A percentile compares a stretch with the other conserved stretches of the same genome.
Conservation (phyloP, 2,888 invertebrate species). For the Xestia c-nigrum region DNA sequence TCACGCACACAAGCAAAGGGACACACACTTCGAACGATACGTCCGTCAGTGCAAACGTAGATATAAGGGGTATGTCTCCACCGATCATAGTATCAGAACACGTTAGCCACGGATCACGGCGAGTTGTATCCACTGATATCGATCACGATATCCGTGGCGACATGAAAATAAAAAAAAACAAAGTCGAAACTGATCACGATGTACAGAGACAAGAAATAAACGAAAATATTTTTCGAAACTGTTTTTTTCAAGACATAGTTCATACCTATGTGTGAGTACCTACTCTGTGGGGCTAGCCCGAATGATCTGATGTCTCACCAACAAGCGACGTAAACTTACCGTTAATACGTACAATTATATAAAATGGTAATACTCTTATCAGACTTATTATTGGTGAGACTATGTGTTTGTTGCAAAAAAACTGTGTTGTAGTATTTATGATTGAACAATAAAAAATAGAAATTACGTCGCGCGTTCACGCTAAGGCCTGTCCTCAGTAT, state of each 20-base stretch:
- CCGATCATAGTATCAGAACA: too few relatives aligned
- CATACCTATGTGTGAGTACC: slow-evolving; percentile 15
- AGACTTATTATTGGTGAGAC: not conserved
- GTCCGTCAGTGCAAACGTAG: not conserved
- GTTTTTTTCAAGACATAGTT: not conserved
- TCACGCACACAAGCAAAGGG: slow-evolving; percentile 31
- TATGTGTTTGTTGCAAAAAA: not conserved
- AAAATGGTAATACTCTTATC: not conserved
- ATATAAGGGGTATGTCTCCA: too few relatives aligned
- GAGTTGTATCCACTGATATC: too few relatives aligned
- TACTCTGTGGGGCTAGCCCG: not conserved
- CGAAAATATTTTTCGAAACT: too few relatives aligned
- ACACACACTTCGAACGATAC: not conserved
- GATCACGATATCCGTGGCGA: too few relatives aligned
- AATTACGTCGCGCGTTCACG: not conserved
- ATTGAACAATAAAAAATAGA: not conserved
- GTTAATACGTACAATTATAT: not conserved
- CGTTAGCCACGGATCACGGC: too few relatives aligned
- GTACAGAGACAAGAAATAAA: too few relatives aligned
- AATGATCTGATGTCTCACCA: not conserved
- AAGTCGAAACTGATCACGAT: too few relatives aligned
- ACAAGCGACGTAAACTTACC: not conserved
- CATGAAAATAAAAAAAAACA: too few relatives aligned
- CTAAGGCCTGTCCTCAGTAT: not conserved
- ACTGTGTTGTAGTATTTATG: not conserved